Evolutionary conservation across 2,113 vertebrate species (phyloP).

Genomic region (cattle (Bos taurus)): DNA sequence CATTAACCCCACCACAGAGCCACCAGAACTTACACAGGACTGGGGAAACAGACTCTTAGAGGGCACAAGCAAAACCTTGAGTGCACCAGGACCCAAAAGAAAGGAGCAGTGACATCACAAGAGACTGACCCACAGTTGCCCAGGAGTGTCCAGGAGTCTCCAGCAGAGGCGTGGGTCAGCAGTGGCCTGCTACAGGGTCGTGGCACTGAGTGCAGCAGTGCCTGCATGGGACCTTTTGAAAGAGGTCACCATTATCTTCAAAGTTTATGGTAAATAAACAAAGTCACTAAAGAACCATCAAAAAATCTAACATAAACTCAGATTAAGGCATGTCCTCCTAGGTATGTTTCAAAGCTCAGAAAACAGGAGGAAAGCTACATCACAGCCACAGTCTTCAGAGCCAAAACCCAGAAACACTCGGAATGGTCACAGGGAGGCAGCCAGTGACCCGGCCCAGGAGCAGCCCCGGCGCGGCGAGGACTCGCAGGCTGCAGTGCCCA

Average conservation of each 20-base stretch:
- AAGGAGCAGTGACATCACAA: not conserved
- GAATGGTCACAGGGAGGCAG: not conserved
- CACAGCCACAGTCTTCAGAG: rapidly evolving
- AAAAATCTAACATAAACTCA: not conserved
- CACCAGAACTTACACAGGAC: not conserved
- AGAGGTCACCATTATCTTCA: not conserved
- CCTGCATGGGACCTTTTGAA: not conserved
- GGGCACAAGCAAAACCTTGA: not conserved
- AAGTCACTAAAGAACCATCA: not conserved
- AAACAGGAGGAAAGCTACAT: not conserved
- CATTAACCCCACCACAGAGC: not conserved
- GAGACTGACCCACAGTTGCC: not conserved
- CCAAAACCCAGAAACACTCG: not conserved
- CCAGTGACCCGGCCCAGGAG: not conserved
- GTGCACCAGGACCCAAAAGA: not conserved
- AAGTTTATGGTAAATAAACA: not conserved
- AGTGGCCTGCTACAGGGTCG: not conserved
- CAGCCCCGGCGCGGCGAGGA: rapidly evolving
- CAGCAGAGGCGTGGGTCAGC: not conserved
- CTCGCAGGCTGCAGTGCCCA: not conserved
- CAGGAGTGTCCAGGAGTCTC: not conserved
- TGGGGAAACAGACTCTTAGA: not conserved
- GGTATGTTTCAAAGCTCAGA: not conserved
- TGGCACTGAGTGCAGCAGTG: not conserved
- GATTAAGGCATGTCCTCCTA: not conserved